A percentile compares a stretch with the other conserved stretches of the same genome.
phyloP scores from a whole-genome alignment of 2,797 vertebrate species.

The Melanotaenia nigrans region DNA sequence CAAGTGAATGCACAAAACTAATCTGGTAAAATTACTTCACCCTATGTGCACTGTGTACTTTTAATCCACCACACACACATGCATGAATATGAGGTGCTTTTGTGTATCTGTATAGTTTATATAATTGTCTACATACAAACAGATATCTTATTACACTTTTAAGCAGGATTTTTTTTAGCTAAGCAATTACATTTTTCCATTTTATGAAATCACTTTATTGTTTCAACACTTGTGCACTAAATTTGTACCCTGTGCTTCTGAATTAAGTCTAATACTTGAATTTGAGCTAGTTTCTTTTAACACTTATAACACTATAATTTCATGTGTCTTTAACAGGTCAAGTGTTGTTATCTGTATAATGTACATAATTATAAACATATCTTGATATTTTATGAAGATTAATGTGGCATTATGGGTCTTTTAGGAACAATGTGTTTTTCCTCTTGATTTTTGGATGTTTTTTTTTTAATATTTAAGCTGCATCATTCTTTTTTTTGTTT shows the following conservation, averaged over 20 bases:
- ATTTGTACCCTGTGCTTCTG: neutral
- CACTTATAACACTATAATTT: neutral
- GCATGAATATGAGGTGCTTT: neutral
- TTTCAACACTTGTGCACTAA: neutral
- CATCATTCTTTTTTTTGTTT: neutral
- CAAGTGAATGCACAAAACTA: neutral
- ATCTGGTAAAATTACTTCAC: neutral
- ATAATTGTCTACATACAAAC: neutral
- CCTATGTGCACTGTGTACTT: neutral
- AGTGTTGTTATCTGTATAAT: neutral
- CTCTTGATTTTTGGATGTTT: neutral
- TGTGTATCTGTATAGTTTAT: neutral
- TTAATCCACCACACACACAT: neutral
- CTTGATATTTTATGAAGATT: neutral
- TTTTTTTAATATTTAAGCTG: neutral
- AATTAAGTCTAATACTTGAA: neutral
- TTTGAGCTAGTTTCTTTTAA: neutral
- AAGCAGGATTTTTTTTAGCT: neutral
- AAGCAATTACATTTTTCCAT: too few relatives aligned
- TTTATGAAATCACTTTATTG: neutral
- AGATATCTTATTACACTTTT: neutral
- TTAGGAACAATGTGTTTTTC: neutral
- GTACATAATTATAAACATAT: neutral
- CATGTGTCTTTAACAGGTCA: neutral
- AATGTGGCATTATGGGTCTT: neutral